Evolutionary conservation across 2,797 vertebrate species (phyloP), one percentile per base, ranked within the genome.

Genomic region (Erethizon dorsatum): DNA sequence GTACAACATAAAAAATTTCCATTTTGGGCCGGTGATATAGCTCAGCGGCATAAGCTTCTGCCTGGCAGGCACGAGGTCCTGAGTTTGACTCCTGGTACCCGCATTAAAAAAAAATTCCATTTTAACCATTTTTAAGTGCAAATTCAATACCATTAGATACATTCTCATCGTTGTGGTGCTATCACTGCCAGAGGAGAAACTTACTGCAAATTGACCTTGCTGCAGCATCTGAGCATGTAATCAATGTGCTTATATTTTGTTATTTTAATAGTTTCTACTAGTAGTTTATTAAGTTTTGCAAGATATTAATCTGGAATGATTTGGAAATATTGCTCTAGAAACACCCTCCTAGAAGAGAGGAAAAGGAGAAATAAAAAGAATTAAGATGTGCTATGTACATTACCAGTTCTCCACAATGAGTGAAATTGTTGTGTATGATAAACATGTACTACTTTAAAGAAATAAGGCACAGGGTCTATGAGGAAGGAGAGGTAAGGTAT

Each of bases 321-420:
- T 83, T 94, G 63, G 57, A 87, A 88, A 77, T 93, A 93, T 50
- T 80, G 56, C 47, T 80, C 83, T 54, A 83, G 77, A 56, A 79
- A 90, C 28, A 28, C 24, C 24, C 37, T 87, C 37, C 54, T 83
- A 31, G 33, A 67, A 71, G 59, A 82, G 33, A 67, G 33, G 65
- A 67, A 17, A 17, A 67, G 65, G 65, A n/a, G 65, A 67, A n/a
- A 33, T n/a, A n/a, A 67, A 18, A 67, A n/a, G 15, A n/a, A n/a
- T 67, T 67, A 17, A 18, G 65, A 12, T 67, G 33, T 17, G 5
- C 8, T 8, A 7, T n/a, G 6, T 18, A 17, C 33, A n/a, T n/a
- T n/a, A 67, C 65, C 65, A n/a, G 6, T 6, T 67, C 33, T n/a
- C 65, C 33, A n/a, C 33, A 15, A 17, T n/a, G 61, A 28, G 8